Percentiles rank a stretch among this genome's conserved stretches.
phyloP scores from a whole-genome alignment of 1,140 invertebrate species.

The Carposina sasakii region DNA sequence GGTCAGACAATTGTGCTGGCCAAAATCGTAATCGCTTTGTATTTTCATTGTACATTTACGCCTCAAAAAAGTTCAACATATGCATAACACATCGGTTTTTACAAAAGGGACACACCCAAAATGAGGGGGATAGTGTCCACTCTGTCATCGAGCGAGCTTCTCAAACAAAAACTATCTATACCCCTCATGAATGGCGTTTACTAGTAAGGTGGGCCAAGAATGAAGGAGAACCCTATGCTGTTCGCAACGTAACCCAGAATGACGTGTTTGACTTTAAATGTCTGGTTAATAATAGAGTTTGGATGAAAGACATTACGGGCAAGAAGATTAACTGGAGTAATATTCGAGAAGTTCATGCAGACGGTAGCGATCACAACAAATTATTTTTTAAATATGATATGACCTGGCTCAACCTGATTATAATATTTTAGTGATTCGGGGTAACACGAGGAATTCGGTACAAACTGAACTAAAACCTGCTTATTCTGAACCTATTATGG shows the following conservation, averaged over 20 bases:
- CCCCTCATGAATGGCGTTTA: slow-evolving; percentile 27
- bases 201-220: slow-evolving; percentile 30
- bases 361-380: slow-evolving; percentile 14
- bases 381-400: slow-evolving; percentile 17
- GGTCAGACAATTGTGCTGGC: slow-evolving; percentile 41
- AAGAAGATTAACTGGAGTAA: too few species aligned
- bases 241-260: too few species aligned
- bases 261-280: too few species aligned
- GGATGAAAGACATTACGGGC: too few species aligned
- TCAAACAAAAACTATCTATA: slow-evolving; percentile 26
- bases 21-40: slow-evolving; percentile 42
- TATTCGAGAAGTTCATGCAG: too few species aligned
- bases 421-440: slow-evolving; percentile 15
- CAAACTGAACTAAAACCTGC: slow-evolving; percentile 14
- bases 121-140: slow-evolving; percentile 37
- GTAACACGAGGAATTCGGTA: too few species aligned
- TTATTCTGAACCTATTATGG: slow-evolving; percentile 11
- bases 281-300: too few species aligned
- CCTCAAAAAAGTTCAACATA: slow-evolving; percentile 20
- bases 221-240: too few species aligned
- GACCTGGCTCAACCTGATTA: slow-evolving; percentile 11
- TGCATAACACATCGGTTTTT: slow-evolving; percentile 31
- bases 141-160: slow-evolving; percentile 34
- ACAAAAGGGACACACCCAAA: slow-evolving; percentile 36
- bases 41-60: slow-evolving; percentile 27